Conservation (phyloP, 2,797 vertebrate genomes). For the Apodemus agrarius region DNA sequence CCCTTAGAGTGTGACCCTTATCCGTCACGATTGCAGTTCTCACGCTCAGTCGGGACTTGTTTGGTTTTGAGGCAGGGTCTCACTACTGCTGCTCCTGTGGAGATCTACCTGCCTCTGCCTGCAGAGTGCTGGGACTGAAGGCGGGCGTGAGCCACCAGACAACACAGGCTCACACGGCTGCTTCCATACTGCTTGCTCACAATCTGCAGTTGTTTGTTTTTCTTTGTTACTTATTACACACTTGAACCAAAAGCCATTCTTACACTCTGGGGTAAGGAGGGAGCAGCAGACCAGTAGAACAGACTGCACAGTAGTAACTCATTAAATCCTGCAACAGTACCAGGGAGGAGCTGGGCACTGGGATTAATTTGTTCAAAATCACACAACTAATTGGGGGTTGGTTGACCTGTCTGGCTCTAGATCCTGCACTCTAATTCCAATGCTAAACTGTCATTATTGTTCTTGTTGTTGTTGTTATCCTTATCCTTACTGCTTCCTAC, state of each 20-base stretch:
- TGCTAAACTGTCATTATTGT: neutral
- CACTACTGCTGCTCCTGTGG: neutral
- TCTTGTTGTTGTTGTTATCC: neutral
- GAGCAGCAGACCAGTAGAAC: neutral
- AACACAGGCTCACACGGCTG: neutral
- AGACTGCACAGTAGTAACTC: constrained; percentile 8
- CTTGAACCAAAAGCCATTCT: neutral
- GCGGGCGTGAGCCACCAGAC: neutral
- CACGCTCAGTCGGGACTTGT: neutral
- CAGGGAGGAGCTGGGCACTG: neutral
- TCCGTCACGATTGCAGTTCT: neutral
- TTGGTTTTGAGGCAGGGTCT: neutral
- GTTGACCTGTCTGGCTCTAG: neutral
- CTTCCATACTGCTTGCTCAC: constrained; percentile 3
- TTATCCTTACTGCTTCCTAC: neutral
- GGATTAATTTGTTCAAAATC: neutral
- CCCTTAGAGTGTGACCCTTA: neutral
- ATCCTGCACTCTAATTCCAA: neutral
- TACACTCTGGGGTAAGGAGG: neutral
- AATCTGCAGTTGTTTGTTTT: neutral
- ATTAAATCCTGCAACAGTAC: constrained; percentile 5
- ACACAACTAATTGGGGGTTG: neutral
- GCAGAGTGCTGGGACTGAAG: neutral
- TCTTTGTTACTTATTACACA: neutral
- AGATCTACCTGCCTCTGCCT: neutral